phyloP scores from a whole-genome alignment of 2,797 vertebrate genomes.

The Nannoperca australis region DNA sequence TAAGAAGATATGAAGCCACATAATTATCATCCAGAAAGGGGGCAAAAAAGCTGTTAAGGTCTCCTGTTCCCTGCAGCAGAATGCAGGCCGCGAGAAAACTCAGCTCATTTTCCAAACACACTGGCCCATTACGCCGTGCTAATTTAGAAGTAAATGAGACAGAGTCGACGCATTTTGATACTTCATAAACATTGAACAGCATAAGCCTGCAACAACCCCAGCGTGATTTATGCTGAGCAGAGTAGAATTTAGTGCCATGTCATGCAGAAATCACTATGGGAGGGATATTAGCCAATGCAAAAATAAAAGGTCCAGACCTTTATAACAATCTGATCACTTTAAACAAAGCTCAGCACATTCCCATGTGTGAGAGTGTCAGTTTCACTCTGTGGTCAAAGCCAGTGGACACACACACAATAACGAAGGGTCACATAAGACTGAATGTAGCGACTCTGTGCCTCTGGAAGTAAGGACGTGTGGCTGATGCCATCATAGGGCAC shows the following conservation, averaged over 20 bases:
- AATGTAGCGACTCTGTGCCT: constrained; percentile 18
- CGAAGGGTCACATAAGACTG: background rate
- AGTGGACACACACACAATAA: background rate
- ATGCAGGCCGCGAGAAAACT: constrained; percentile 30
- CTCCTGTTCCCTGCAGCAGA: constrained; percentile 39
- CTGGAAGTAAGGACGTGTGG: constrained; percentile 39
- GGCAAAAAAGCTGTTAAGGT: constrained; percentile 20
- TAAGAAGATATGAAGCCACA: constrained; percentile 35
- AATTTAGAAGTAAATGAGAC: constrained; percentile 71
- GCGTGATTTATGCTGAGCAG: constrained; percentile 68
- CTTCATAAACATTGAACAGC: constrained; percentile 68
- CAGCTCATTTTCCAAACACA: constrained; percentile 46
- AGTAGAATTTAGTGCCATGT: constrained; percentile 62
- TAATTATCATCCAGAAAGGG: constrained; percentile 39
- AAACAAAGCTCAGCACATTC: constrained; percentile 27
- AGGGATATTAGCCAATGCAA: constrained; percentile 23
- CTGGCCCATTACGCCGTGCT: constrained; percentile 48
- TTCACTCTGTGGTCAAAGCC: constrained; percentile 31
- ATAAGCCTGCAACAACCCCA: constrained; percentile 36
- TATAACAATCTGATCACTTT: constrained; percentile 49
- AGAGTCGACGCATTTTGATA: constrained; percentile 60
- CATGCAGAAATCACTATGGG: constrained; percentile 53
- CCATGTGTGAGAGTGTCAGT: constrained; percentile 22
- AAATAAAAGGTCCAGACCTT: constrained; percentile 41
- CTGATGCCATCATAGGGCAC: constrained; percentile 54